A percentile compares a stretch with the other conserved stretches of the same genome.
These are phyloP conservation scores for Coracias cyanogaster DNA, from an alignment of 2,797 vertebrate species.

Conservation along the genomic window DNA sequence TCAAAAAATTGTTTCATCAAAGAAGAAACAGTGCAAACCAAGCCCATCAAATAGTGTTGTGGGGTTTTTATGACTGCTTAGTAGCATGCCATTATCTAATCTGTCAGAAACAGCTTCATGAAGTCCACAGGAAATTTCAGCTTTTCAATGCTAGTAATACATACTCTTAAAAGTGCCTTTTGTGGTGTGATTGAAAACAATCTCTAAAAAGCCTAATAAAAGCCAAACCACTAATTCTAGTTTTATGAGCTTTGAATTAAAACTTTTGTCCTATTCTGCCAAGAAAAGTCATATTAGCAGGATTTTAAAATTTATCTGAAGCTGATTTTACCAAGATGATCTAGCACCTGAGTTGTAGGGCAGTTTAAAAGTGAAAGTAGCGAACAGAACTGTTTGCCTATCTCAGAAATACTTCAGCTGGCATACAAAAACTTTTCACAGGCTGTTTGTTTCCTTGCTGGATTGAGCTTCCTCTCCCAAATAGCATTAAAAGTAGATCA, in stretches of 20 bases:
- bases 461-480: background rate
- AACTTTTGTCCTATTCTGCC: background rate
- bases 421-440: background rate
- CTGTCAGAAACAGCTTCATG: background rate
- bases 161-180: background rate
- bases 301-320: background rate
- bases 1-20: background rate
- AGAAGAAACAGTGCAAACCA: background rate
- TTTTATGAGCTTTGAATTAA: background rate
- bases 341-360: background rate
- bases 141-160: background rate
- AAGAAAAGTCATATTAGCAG: background rate
- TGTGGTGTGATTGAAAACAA: background rate
- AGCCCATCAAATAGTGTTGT: background rate
- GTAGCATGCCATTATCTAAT: background rate
- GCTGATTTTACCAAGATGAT: background rate
- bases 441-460: background rate
- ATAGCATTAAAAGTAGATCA: background rate
- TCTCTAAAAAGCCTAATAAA: background rate
- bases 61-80: background rate
- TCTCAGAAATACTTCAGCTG: background rate
- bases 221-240: background rate
- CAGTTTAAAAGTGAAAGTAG: background rate
- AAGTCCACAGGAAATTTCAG: constrained; percentile 6
- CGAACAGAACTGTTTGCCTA: background rate